Conservation (phyloP, 2,888 invertebrate genomes). For the Urechis unicinctus region DNA sequence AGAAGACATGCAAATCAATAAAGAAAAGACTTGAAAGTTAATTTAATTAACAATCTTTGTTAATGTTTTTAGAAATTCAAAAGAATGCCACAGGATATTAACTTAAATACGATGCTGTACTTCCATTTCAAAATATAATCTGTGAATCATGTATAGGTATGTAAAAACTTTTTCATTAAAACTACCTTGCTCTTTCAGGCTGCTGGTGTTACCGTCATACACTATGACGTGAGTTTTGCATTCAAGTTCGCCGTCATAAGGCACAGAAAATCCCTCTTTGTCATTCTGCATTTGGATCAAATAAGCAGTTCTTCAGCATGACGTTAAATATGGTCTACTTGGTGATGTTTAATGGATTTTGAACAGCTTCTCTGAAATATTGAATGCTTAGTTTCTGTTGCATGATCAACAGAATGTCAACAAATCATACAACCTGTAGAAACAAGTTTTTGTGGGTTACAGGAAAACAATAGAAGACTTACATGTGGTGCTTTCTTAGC, state of each 20-base stretch:
- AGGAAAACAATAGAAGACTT: constrained; percentile 3
- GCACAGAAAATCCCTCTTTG: constrained; percentile 33
- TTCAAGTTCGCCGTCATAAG: constrained; percentile 49
- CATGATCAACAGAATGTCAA: no score
- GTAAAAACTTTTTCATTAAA: no score
- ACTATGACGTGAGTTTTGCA: constrained; percentile 47
- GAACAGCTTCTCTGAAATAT: no score
- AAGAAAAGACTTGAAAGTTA: not conserved
- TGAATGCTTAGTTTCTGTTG: no score
- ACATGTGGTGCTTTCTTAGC: constrained; percentile 46
- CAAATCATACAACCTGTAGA: no score
- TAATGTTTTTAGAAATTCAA: no score
- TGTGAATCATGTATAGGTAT: no score
- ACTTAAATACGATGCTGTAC: not conserved
- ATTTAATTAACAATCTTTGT: no score
- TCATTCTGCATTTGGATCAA: constrained; percentile 26
- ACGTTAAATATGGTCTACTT: no score
- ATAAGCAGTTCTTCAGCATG: not conserved
- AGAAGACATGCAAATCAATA: constrained; percentile 1
- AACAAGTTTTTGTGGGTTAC: no score
- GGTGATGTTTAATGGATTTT: no score
- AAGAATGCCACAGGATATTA: no score
- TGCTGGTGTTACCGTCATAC: constrained; percentile 38
- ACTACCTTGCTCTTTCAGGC: constrained; percentile 31
- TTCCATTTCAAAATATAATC: not conserved